These are phyloP conservation scores for Acrocera orbiculus DNA, from an alignment of 2,888 invertebrate species.

Conservation along the genomic window DNA sequence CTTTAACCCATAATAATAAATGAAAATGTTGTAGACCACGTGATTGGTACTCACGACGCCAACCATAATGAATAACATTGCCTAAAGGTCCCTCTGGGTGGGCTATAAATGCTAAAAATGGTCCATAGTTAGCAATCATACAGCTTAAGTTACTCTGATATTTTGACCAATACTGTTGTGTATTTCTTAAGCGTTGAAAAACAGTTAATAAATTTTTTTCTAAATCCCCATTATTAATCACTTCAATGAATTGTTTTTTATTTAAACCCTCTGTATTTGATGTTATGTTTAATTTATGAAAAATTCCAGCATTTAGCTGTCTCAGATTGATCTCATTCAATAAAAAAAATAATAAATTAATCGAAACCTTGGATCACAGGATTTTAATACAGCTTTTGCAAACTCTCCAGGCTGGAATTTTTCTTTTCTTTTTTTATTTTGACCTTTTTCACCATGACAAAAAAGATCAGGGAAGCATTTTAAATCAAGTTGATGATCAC, in stretches of 20 bases:
- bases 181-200: constrained; percentile 4
- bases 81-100: not conserved
- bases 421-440: constrained; percentile 9
- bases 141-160: constrained; percentile 1
- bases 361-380: constrained; percentile 15
- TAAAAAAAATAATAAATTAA: constrained; percentile 15
- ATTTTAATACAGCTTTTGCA: constrained; percentile 14
- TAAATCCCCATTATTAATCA: constrained; percentile 12
- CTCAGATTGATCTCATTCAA: constrained; percentile 14
- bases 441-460: constrained; percentile 8
- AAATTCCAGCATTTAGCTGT: constrained; percentile 15
- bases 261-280: no score
- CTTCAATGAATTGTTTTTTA: no score
- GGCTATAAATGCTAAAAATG: not conserved
- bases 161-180: constrained; percentile 14
- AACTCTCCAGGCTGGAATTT: constrained; percentile 10
- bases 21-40: constrained; percentile 17
- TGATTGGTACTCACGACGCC: constrained; percentile 17
- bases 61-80: constrained; percentile 6
- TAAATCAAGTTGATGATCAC: constrained; percentile 11
- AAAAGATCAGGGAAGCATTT: constrained; percentile 14
- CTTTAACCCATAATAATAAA: constrained; percentile 13
- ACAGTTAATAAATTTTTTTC: constrained; percentile 12
- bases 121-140: not conserved
- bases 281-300: constrained; percentile 15